These are phyloP conservation scores for Bos javanicus DNA, from an alignment of 2,113 vertebrate genomes.

Conservation along the genomic window DNA sequence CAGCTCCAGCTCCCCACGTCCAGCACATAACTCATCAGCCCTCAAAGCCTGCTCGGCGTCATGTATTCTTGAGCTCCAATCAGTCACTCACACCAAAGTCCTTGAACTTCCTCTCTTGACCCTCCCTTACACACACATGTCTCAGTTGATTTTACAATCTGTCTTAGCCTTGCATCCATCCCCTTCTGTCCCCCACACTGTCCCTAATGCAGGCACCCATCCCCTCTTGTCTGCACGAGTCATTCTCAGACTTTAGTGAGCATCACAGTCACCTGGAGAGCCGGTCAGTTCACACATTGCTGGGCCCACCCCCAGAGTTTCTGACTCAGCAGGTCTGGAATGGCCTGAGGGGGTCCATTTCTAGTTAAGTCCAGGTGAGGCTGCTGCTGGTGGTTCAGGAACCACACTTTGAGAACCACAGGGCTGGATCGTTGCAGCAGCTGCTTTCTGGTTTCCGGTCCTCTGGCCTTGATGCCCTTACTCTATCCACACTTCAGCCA, in stretches of 20 bases:
- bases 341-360: neutral
- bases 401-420: neutral
- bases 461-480: neutral
- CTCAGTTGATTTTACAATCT: neutral
- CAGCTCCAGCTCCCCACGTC: neutral
- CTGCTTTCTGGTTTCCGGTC: neutral
- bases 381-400: neutral
- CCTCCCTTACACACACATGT: neutral
- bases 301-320: neutral
- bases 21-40: neutral
- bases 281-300: rapidly evolving
- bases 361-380: neutral
- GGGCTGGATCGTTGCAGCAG: neutral
- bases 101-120: neutral
- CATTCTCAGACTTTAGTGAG: neutral
- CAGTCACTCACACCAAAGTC: neutral
- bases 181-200: neutral
- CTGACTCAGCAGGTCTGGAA: neutral
- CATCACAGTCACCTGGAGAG: neutral
- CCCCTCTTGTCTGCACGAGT: neutral
- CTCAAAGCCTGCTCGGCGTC: neutral
- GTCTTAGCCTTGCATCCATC: neutral
- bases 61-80: neutral
- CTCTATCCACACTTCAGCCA: neutral
- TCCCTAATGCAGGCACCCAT: neutral